Evolutionary conservation across 2,888 invertebrate genomes (phyloP), one percentile per base, ranked within the genome.

Genomic region (Brachyopa scutellaris): DNA sequence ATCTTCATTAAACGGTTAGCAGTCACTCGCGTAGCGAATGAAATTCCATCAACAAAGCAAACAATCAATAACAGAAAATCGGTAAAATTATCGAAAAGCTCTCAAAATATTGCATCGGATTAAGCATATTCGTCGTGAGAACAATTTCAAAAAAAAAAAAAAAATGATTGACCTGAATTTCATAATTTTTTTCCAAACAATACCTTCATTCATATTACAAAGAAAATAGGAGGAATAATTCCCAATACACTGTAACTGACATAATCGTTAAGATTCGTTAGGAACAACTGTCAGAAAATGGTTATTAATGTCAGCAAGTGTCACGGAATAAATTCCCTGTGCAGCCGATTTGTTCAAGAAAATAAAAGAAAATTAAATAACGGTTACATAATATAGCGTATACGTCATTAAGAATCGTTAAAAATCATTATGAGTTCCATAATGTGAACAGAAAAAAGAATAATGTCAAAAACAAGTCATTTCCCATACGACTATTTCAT

Each of bases 401-500:
- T n/a, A 49, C 9, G 11, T 19, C 9, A 11, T 2, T 51, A 31
- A 11, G 29, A 11, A 36, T 51, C 51, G n/a, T 51, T 29, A 31
- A 6, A 17, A 51, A 17, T 51, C 3, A 8, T 17, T 45, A 38
- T 2, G 11, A 17, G 8, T 40, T 40, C 23, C 11, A 45, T n/a
- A 17, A 1, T 19, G 4, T 19, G 8, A 0, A n/a, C 15, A 13
- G 1, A 9, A 21, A 49, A 31, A 29, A 31, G 17, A 6, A 6
- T 26, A 5, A 5, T 51, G 51, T 51, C 51, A 51, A 51, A 51
- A 51, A 51, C 31, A 51, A 29, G 47, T 13, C 7, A 2, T 47
- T 26, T 13, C 21, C 23, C 0, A 7, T 13, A 5, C 11, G 8
- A n/a, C 2, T 23, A 21, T n/a, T 45, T 23, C 11, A 11, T 47